phyloP scores from a whole-genome alignment of 2,888 invertebrate species.

The Agrotis segetum region DNA sequence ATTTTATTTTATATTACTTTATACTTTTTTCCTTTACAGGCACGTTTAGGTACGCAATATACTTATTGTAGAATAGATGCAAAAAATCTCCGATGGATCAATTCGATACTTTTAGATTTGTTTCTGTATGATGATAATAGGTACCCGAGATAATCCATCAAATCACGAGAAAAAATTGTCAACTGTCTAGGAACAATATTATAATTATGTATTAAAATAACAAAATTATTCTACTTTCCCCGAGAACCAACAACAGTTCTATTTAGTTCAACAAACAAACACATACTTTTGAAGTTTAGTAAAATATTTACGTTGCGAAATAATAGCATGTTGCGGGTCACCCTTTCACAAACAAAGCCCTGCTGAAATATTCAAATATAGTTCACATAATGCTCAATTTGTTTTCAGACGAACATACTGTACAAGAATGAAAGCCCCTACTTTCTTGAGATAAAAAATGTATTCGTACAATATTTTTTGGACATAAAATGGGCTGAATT shows the following conservation, averaged over 20 bases:
- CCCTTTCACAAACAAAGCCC: conserved; percentile 23
- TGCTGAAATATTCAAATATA: conserved; percentile 50
- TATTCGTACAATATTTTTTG: conserved; percentile 22
- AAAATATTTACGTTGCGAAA: conserved; percentile 28
- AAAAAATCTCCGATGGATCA: too few species aligned
- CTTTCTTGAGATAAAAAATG: conserved; percentile 14
- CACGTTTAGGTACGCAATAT: too few species aligned
- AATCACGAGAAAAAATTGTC: background rate
- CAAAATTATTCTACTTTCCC: background rate
- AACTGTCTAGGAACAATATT: background rate
- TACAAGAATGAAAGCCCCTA: conserved; percentile 1
- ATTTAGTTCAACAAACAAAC: conserved; percentile 29
- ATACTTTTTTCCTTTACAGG: background rate
- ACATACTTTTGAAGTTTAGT: conserved; percentile 9
- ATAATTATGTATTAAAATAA: too few species aligned
- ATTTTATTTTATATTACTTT: background rate
- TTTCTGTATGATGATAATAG: too few species aligned
- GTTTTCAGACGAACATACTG: conserved; percentile 34
- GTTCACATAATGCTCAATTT: conserved; percentile 58
- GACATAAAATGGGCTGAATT: conserved; percentile 7
- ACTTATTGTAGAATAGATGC: too few species aligned
- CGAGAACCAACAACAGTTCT: conserved; percentile 3
- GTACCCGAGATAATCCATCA: too few species aligned
- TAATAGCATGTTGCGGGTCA: conserved; percentile 27
- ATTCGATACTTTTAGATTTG: too few species aligned